These are phyloP conservation scores for Actinostola sp. DNA, from an alignment of 92 coral and sea anemone species.

Conservation along the genomic window DNA sequence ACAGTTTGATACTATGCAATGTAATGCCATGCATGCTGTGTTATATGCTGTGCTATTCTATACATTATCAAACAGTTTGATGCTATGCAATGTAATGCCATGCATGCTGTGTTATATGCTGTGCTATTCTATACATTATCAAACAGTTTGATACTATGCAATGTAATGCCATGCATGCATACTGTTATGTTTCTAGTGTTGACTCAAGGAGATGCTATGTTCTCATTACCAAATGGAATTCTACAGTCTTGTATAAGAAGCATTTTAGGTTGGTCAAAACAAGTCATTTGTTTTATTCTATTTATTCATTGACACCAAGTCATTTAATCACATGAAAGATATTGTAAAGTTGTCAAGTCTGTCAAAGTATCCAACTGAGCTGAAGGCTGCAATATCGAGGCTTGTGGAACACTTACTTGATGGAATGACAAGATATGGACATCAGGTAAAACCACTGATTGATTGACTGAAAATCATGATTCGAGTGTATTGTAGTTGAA, in stretches of 20 bases:
- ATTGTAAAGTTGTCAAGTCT: slow-evolving; percentile 5
- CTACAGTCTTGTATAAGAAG: slow-evolving; percentile 12
- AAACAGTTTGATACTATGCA: no score
- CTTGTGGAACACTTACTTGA: slow-evolving; percentile 16
- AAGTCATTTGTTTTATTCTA: neutral
- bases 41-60: no score
- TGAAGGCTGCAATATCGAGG: slow-evolving; percentile 13
- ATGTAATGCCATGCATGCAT: neutral
- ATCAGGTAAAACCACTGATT: neutral
- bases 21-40: no score
- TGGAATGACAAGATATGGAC: slow-evolving; percentile 1
- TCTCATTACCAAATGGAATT: slow-evolving; percentile 9
- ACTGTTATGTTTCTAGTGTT: neutral
- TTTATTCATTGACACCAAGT: no score
- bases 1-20: no score
- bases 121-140: no score
- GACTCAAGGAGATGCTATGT: slow-evolving; percentile 8
- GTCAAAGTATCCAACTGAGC: slow-evolving; percentile 3
- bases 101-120: no score
- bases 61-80: no score
- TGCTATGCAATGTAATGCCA: no score
- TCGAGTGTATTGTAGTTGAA: no score
- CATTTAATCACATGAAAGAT: no score
- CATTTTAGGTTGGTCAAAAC: slow-evolving; percentile 3
- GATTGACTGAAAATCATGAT: no score